These are phyloP conservation scores for Plebejus anna DNA, from an alignment of 2,888 invertebrate species.

Conservation along the genomic window DNA sequence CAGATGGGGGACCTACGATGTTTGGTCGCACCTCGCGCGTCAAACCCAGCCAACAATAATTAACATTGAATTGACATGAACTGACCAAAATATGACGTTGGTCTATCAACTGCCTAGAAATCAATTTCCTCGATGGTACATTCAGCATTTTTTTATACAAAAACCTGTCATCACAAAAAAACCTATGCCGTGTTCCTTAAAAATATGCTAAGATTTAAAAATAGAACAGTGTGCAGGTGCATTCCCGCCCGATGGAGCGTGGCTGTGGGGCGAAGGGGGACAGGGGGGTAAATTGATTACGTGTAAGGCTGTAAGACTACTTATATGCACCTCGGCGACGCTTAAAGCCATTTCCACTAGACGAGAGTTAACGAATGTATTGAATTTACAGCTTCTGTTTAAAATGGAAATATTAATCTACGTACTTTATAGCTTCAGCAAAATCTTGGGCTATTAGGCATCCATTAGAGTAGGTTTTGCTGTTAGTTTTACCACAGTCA, in stretches of 20 bases:
- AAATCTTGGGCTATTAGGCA: no score
- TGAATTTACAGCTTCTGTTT: constrained; percentile 14
- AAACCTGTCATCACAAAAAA: not conserved
- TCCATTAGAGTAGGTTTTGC: no score
- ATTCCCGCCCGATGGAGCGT: constrained; percentile 30
- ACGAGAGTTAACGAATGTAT: constrained; percentile 23
- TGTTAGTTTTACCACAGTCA: no score
- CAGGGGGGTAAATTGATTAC: constrained; percentile 66
- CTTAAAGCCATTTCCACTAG: constrained; percentile 52
- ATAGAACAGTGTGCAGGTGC: constrained; percentile 20
- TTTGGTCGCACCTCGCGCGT: no score
- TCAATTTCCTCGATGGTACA: no score
- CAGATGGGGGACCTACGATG: no score
- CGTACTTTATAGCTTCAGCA: not conserved
- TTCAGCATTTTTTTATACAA: not conserved
- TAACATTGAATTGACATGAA: no score
- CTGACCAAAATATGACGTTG: no score
- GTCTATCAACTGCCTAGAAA: no score
- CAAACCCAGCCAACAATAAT: no score
- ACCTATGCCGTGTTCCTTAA: not conserved
- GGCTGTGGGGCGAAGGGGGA: constrained; percentile 32
- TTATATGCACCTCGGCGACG: constrained; percentile 61
- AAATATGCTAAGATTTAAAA: not conserved
- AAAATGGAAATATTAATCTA: not conserved
- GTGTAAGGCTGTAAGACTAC: constrained; percentile 69